Conservation (phyloP, 2,797 vertebrate genomes). For the Gambusia yucatana region DNA sequence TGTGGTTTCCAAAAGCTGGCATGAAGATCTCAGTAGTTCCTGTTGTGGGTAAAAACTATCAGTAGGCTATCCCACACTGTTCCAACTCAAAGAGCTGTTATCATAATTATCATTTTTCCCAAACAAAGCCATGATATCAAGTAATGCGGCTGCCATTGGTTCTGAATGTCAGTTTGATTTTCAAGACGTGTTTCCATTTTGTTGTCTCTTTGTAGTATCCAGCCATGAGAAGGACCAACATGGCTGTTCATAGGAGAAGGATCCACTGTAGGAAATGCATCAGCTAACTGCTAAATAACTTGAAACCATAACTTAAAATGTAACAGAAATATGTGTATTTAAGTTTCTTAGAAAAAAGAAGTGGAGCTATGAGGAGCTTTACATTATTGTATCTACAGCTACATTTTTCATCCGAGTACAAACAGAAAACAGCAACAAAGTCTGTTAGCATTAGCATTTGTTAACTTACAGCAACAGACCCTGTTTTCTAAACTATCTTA, state of each 20-base stretch:
- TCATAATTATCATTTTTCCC: slow-evolving; percentile 72
- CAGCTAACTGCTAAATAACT: slow-evolving; percentile 38
- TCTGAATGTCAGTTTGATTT: slow-evolving; percentile 64
- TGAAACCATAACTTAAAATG: slow-evolving; percentile 83
- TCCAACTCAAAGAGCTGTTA: slow-evolving; percentile 72
- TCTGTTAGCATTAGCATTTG: neutral
- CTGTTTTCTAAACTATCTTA: neutral
- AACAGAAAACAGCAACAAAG: neutral
- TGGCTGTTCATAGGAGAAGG: slow-evolving; percentile 14
- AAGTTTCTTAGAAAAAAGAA: slow-evolving; percentile 50
- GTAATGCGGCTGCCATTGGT: slow-evolving; percentile 48
- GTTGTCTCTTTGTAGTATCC: slow-evolving; percentile 43
- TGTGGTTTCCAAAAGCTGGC: slow-evolving; percentile 75
- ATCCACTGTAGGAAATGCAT: slow-evolving; percentile 35
- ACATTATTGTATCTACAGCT: neutral
- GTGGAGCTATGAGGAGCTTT: neutral
- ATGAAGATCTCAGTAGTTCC: slow-evolving; percentile 71
- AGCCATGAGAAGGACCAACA: slow-evolving; percentile 25
- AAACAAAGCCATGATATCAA: slow-evolving; percentile 59
- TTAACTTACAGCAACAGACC: neutral
- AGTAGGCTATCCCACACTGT: slow-evolving; percentile 52
- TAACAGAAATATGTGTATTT: slow-evolving; percentile 84
- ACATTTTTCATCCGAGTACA: neutral
- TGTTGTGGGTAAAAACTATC: slow-evolving; percentile 68
- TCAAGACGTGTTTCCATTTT: slow-evolving; percentile 50